Conservation (phyloP, 1,140 invertebrate genomes). For the Drosophila erecta region DNA sequence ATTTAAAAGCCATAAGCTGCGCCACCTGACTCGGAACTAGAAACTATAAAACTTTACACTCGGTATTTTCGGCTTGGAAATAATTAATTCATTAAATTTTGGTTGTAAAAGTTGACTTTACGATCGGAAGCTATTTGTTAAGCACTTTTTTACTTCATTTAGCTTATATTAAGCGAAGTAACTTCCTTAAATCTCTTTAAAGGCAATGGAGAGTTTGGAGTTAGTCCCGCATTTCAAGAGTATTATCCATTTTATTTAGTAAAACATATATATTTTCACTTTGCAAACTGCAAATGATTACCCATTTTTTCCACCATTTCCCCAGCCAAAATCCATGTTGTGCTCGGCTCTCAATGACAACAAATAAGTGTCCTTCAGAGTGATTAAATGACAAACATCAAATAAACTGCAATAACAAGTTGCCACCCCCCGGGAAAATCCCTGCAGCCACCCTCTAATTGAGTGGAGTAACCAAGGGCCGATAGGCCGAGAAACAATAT, state of each 20-base stretch:
- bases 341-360: constrained; percentile 40
- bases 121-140: constrained; percentile 44
- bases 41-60: constrained; percentile 35
- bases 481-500: constrained; percentile 70
- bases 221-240: too few species aligned
- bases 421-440: constrained; percentile 9
- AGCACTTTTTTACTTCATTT: background rate
- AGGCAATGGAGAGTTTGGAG: too few species aligned
- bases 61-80: constrained; percentile 58
- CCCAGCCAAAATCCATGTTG: background rate
- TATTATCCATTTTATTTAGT: too few species aligned
- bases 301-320: background rate
- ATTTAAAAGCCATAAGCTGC: constrained; percentile 59
- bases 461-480: constrained; percentile 24
- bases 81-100: constrained; percentile 43
- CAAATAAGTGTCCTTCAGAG: constrained; percentile 68
- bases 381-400: constrained; percentile 76
- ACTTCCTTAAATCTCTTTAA: too few species aligned
- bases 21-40: constrained; percentile 13
- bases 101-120: constrained; percentile 57
- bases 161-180: background rate
- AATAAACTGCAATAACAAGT: constrained; percentile 75
- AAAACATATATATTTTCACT: background rate
- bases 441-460: constrained; percentile 22
- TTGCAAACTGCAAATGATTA: background rate